phyloP scores from a whole-genome alignment of 64 coral and sea anemone species.

The Pocillopora damicornis region DNA sequence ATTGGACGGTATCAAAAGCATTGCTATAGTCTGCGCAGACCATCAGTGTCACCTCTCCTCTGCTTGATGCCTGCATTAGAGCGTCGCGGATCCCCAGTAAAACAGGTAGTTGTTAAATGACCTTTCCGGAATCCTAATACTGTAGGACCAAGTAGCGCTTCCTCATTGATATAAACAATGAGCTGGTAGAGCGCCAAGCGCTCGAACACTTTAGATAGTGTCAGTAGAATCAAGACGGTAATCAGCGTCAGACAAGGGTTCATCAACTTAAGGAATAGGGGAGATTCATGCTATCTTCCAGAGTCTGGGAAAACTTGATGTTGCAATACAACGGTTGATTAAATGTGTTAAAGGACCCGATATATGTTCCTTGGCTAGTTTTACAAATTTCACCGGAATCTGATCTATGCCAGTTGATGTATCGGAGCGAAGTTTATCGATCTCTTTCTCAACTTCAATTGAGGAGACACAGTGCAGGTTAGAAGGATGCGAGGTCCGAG shows the following conservation, averaged over 20 bases:
- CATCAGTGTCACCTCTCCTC: slow-evolving; percentile 40
- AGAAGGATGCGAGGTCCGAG: not conserved
- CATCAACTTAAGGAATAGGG: slow-evolving; percentile 36
- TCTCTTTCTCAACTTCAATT: slow-evolving; percentile 24
- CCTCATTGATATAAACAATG: slow-evolving; percentile 8
- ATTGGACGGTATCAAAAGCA: slow-evolving; percentile 12
- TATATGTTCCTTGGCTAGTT: slow-evolving; percentile 33
- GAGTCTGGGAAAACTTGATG: slow-evolving; percentile 22
- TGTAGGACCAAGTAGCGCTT: not conserved
- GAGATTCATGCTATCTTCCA: slow-evolving; percentile 47
- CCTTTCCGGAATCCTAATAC: slow-evolving; percentile 14
- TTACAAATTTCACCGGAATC: slow-evolving; percentile 41
- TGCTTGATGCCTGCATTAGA: slow-evolving; percentile 9
- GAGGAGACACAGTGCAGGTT: slow-evolving; percentile 7
- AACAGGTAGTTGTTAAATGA: slow-evolving; percentile 13
- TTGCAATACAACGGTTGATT: slow-evolving; percentile 25
- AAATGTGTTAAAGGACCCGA: slow-evolving; percentile 13
- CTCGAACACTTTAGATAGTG: slow-evolving; percentile 45
- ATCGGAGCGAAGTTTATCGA: slow-evolving; percentile 38
- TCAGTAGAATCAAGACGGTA: slow-evolving; percentile 26
- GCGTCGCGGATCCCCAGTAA: slow-evolving; percentile 21
- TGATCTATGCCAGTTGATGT: slow-evolving; percentile 37
- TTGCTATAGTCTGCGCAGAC: slow-evolving; percentile 27
- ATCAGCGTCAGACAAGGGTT: not conserved
- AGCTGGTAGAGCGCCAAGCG: slow-evolving; percentile 34